Conservation (phyloP, 2,797 vertebrate species). For the Pseudochromis fuscus region DNA sequence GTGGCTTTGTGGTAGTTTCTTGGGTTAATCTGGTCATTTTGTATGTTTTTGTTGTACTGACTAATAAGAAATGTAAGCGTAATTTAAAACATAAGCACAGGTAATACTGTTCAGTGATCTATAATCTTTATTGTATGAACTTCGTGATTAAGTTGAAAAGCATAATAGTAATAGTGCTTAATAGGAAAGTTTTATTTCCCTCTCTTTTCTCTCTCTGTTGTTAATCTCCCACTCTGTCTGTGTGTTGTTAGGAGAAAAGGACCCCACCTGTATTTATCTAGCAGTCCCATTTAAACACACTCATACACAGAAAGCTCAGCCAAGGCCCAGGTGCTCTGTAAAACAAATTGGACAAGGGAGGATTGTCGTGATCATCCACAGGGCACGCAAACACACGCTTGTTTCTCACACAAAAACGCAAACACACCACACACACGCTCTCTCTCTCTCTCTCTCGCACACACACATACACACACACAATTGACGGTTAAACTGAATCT, state of each 20-base stretch:
- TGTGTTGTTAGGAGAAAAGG: conserved; percentile 58
- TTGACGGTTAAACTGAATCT: conserved; percentile 75
- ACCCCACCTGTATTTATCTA: conserved; percentile 85
- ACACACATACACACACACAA: conserved; percentile 8
- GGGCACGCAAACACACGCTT: conserved; percentile 42
- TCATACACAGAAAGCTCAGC: conserved; percentile 37
- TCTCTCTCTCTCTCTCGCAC: conserved; percentile 23
- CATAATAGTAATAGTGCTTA: conserved; percentile 5
- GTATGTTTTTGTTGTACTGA: not conserved
- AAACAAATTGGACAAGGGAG: conserved; percentile 81
- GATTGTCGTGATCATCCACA: conserved; percentile 62
- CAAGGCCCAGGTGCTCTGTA: conserved; percentile 77
- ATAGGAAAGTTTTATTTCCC: conserved; percentile 10
- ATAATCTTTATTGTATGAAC: not conserved
- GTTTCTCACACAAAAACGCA: conserved; percentile 6
- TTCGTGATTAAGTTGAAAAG: not conserved
- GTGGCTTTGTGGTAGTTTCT: not conserved
- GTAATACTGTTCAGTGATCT: not conserved
- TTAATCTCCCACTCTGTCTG: conserved; percentile 21
- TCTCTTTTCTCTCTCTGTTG: conserved; percentile 40
- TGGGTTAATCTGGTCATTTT: not conserved
- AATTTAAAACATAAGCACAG: not conserved
- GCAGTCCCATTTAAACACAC: conserved; percentile 69
- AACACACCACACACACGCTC: conserved; percentile 5
- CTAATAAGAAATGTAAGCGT: not conserved